Evolutionary conservation across 1,140 invertebrate genomes (phyloP).

Genomic region (Piezodorus guildinii): DNA sequence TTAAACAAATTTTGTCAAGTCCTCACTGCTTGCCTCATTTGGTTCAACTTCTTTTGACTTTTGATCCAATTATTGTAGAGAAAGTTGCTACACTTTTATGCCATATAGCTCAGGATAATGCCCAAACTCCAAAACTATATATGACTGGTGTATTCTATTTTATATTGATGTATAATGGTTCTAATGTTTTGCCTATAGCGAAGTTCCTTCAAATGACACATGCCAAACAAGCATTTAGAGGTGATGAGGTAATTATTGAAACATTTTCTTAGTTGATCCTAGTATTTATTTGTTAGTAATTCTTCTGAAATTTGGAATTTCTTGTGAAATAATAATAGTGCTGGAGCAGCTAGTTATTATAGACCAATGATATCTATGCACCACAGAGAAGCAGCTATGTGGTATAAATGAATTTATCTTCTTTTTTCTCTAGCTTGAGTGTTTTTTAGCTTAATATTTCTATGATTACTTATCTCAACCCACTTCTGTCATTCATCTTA

Average conservation of each 20-base stretch:
- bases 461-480: too few species aligned
- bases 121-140: slow-evolving; percentile 85
- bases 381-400: too few species aligned
- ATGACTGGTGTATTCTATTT: slow-evolving; percentile 96
- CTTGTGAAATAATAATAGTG: not conserved
- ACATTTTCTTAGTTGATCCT: too few species aligned
- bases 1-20: slow-evolving; percentile 83
- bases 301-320: not conserved
- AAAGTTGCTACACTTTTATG: slow-evolving; percentile 68
- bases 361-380: too few species aligned
- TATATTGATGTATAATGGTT: slow-evolving; percentile 98
- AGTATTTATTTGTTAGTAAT: too few species aligned
- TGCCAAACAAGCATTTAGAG: slow-evolving; percentile 84
- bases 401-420: too few species aligned
- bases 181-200: slow-evolving; percentile 92
- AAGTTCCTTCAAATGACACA: slow-evolving; percentile 90
- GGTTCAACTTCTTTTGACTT: slow-evolving; percentile 91
- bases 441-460: too few species aligned
- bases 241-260: slow-evolving; percentile 53
- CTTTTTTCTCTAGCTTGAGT: too few species aligned
- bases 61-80: slow-evolving; percentile 94
- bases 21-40: slow-evolving; percentile 83
- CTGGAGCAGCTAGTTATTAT: too few species aligned
- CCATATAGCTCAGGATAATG: slow-evolving; percentile 91
- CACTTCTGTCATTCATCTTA: too few species aligned